Percentiles rank a stretch among this genome's conserved stretches.
phyloP scores from a whole-genome alignment of 2,888 invertebrate genomes.

The Synanthedon myopaeformis region DNA sequence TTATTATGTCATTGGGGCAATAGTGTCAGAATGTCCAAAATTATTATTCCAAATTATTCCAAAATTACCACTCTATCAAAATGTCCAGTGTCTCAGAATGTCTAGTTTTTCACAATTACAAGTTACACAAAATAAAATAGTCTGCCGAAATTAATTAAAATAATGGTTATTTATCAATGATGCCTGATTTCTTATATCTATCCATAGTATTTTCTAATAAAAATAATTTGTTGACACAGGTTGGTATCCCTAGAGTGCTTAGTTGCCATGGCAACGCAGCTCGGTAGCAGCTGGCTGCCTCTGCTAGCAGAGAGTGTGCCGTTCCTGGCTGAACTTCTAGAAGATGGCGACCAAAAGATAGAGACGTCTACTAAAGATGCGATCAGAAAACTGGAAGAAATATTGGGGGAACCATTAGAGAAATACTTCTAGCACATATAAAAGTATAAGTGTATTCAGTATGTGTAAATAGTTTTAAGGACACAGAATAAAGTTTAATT shows the following conservation, averaged over 20 bases:
- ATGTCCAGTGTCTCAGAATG: no score
- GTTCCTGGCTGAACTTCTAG: slow-evolving; percentile 91
- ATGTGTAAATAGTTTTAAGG: not conserved
- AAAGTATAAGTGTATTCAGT: not conserved
- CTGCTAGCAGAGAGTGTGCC: slow-evolving; percentile 93
- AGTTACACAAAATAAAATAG: no score
- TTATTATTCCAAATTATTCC: no score
- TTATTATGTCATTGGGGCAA: no score
- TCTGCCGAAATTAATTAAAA: no score
- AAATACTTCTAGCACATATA: slow-evolving; percentile 84
- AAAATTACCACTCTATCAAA: no score
- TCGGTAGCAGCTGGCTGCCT: slow-evolving; percentile 90
- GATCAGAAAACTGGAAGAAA: slow-evolving; percentile 85
- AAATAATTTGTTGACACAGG: slow-evolving; percentile 35
- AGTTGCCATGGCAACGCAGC: slow-evolving; percentile 82
- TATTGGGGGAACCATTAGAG: slow-evolving; percentile 90
- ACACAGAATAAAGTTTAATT: no score
- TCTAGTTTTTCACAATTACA: no score
- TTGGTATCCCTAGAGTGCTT: slow-evolving; percentile 78
- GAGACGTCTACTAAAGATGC: slow-evolving; percentile 84
- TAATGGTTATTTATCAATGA: not conserved
- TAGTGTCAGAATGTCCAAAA: no score
- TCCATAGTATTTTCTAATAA: not conserved
- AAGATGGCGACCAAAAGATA: slow-evolving; percentile 87
- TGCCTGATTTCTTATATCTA: no score